These are phyloP conservation scores for Leucophenga maculata DNA, from an alignment of 2,888 invertebrate species.

Conservation along the genomic window DNA sequence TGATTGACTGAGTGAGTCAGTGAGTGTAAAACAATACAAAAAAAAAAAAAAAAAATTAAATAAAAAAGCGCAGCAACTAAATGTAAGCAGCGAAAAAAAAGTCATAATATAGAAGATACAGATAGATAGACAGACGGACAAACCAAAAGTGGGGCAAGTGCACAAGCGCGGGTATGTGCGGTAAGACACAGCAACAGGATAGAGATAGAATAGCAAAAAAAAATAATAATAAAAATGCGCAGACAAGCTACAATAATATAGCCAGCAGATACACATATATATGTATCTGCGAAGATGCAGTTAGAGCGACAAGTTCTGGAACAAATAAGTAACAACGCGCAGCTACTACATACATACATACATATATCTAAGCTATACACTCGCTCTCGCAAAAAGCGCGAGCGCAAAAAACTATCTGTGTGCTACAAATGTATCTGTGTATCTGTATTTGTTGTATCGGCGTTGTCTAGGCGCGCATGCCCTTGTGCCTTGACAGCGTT, in stretches of 20 bases:
- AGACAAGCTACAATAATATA: neutral
- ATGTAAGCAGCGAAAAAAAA: neutral
- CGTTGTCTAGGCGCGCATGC: conserved; percentile 9
- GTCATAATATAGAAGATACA: neutral
- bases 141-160: neutral
- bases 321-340: conserved; percentile 20
- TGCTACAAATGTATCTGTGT: neutral
- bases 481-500: no score
- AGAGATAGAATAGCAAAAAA: neutral
- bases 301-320: no score
- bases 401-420: neutral
- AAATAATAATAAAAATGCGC: no score
- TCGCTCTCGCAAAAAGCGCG: neutral
- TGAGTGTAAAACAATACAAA: neutral
- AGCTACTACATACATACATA: no score
- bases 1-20: conserved; percentile 55
- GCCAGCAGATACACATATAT: no score
- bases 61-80: no score
- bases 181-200: neutral
- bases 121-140: neutral
- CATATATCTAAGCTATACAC: neutral
- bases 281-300: no score
- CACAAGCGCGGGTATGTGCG: neutral
- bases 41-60: neutral
- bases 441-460: conserved; percentile 1